phyloP scores from a whole-genome alignment of 2,113 vertebrate species.

The Zosterops hypoxanthus region DNA sequence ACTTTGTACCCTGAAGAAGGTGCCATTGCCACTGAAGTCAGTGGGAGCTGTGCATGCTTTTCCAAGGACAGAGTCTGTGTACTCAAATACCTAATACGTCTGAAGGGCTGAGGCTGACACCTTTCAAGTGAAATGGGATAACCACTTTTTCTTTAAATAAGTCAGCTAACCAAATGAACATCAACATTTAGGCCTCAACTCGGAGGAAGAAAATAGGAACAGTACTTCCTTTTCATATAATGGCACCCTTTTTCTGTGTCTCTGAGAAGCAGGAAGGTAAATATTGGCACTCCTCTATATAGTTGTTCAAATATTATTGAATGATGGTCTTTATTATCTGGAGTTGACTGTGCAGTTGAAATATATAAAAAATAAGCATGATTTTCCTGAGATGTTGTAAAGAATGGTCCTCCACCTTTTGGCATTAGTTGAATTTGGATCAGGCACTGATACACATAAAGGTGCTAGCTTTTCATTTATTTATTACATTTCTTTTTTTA shows the following conservation, averaged over 20 bases:
- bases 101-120: background rate
- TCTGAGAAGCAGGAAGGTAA: background rate
- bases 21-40: background rate
- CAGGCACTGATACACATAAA: background rate
- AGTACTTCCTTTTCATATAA: background rate
- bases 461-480: slow-evolving; percentile 10
- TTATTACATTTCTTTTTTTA: background rate
- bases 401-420: background rate
- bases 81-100: accelerated
- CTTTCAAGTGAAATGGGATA: background rate
- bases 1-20: background rate
- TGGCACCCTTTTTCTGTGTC: background rate
- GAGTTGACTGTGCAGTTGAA: background rate
- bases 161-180: background rate
- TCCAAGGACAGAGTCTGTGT: background rate
- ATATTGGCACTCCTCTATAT: background rate
- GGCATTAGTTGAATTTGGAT: background rate
- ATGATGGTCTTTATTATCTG: background rate
- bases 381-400: background rate
- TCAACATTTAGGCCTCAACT: background rate
- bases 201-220: background rate
- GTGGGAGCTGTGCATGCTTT: background rate
- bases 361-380: background rate
- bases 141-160: background rate
- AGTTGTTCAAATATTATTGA: background rate